Percentiles rank a stretch among this genome's conserved stretches.
Evolutionary conservation across 2,113 vertebrate species (phyloP).

Genomic region (Buteo buteo): DNA sequence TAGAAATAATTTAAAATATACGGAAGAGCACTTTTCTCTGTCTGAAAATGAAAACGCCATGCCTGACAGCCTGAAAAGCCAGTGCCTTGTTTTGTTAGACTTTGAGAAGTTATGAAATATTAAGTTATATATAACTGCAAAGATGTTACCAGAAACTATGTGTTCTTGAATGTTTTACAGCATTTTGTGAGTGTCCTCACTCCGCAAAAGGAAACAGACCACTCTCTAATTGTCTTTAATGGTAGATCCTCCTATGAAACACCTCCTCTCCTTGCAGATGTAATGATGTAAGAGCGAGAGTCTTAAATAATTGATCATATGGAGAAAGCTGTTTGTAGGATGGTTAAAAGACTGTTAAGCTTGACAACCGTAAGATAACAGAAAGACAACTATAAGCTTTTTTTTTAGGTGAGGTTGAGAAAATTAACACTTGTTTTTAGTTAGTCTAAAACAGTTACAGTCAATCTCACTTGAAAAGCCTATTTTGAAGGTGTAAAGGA

Average conservation of each 20-base stretch:
- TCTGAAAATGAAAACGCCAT: background rate
- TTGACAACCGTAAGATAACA: slow-evolving; percentile 4
- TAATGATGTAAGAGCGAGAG: slow-evolving; percentile 11
- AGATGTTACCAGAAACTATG: background rate
- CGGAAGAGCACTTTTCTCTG: background rate
- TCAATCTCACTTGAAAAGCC: slow-evolving; percentile 20
- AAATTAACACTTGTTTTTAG: slow-evolving; percentile 35
- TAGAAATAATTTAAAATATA: slow-evolving; percentile 6
- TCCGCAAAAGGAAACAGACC: background rate
- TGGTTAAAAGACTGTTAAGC: slow-evolving; percentile 23
- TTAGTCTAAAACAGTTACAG: slow-evolving; percentile 14
- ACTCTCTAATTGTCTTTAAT: slow-evolving; percentile 34
- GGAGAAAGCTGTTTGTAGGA: slow-evolving; percentile 37
- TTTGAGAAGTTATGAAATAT: slow-evolving; percentile 13
- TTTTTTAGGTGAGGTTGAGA: slow-evolving; percentile 14
- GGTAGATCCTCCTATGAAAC: slow-evolving; percentile 9
- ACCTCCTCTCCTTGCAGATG: slow-evolving; percentile 30
- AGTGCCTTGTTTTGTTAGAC: background rate
- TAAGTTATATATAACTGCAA: background rate
- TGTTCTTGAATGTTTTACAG: slow-evolving; percentile 8
- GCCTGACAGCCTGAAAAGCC: background rate
- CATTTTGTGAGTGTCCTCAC: background rate
- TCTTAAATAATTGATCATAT: slow-evolving; percentile 50
- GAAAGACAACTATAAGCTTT: background rate
- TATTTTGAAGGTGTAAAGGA: slow-evolving; percentile 1